These are phyloP conservation scores for Cyprinella venusta DNA, from an alignment of 2,797 vertebrate species.

Conservation along the genomic window DNA sequence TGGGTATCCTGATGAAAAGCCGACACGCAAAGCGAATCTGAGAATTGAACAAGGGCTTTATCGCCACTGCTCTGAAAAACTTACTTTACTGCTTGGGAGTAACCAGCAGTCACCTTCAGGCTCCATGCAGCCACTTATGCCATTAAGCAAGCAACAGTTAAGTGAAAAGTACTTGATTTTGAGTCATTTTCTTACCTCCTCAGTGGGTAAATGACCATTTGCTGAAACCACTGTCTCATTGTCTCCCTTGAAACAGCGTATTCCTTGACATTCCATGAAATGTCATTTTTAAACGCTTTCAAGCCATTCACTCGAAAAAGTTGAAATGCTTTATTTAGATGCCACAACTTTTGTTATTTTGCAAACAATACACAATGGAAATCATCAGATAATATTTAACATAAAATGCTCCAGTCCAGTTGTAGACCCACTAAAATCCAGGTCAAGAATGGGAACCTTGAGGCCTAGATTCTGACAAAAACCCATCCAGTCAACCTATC, in stretches of 20 bases:
- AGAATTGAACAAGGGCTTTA: neutral
- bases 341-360: neutral
- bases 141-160: constrained; percentile 25
- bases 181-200: constrained; percentile 11
- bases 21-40: neutral
- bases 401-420: neutral
- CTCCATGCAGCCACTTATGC: constrained; percentile 7
- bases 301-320: neutral
- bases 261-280: neutral
- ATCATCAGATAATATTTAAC: neutral
- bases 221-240: neutral
- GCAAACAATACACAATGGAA: neutral
- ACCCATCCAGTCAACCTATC: neutral
- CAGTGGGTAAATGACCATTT: constrained; percentile 16
- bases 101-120: constrained; percentile 34
- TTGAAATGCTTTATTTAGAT: neutral
- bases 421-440: neutral
- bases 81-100: neutral
- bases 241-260: neutral
- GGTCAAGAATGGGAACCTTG: neutral
- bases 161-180: constrained; percentile 21
- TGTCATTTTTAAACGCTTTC: constrained; percentile 1
- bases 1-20: neutral
- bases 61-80: constrained; percentile 13
- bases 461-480: neutral